A percentile compares a stretch with the other conserved stretches of the same genome.
These are phyloP conservation scores for Glossophaga mutica DNA, from an alignment of 2,797 vertebrate genomes.

Conservation along the genomic window DNA sequence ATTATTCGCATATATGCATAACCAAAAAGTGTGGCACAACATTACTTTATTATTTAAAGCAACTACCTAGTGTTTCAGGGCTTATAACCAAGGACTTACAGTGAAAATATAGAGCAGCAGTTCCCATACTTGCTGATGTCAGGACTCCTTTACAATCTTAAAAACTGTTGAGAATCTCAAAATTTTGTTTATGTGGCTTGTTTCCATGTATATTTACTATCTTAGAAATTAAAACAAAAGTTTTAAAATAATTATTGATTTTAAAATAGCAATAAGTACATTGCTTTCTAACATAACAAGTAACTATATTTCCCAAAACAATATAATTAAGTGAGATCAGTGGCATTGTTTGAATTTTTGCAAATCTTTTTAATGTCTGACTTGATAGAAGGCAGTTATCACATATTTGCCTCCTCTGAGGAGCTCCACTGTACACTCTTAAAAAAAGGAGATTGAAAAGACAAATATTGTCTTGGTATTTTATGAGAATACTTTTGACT, in stretches of 20 bases:
- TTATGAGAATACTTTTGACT: neutral
- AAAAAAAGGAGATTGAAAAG: slow-evolving; percentile 18
- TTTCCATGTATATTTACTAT: neutral
- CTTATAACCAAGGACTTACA: neutral
- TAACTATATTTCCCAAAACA: neutral
- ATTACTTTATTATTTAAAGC: neutral
- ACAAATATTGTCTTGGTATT: neutral
- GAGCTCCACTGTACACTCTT: neutral
- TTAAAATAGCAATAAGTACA: neutral
- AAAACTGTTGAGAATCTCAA: neutral
- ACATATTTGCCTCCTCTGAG: neutral
- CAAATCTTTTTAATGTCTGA: neutral
- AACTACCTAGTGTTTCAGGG: neutral
- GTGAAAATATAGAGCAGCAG: neutral
- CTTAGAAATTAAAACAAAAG: slow-evolving; percentile 17
- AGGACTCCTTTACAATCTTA: neutral
- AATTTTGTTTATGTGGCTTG: neutral
- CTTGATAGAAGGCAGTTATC: neutral
- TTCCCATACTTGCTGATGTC: neutral
- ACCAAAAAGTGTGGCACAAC: neutral
- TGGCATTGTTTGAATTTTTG: neutral
- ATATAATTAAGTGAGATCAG: neutral
- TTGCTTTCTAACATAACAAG: neutral
- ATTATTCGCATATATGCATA: neutral
- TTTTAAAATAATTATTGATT: neutral